Percentiles rank a stretch among this genome's conserved stretches.
These are phyloP conservation scores for Ceratoteleas bidentatus DNA, from an alignment of 1,140 invertebrate genomes.

Conservation along the genomic window DNA sequence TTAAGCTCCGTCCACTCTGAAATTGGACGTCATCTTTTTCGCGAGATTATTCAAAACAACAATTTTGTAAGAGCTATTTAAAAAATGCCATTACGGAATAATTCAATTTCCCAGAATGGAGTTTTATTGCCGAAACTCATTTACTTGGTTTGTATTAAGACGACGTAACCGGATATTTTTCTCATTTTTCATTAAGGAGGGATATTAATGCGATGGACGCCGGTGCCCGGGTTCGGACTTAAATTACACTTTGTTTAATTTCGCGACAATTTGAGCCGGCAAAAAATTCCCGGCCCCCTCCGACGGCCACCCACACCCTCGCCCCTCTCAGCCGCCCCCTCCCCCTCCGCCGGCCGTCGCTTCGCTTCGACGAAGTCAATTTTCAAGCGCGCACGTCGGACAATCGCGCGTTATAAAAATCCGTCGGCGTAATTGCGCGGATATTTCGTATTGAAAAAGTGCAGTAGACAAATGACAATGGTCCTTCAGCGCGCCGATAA, in stretches of 20 bases:
- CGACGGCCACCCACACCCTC: conserved; percentile 1
- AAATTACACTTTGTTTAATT: conserved; percentile 63
- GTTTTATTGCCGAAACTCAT: conserved; percentile 58
- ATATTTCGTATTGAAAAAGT: conserved; percentile 6
- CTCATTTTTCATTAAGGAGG: conserved; percentile 58
- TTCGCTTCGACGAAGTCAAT: too few relatives aligned
- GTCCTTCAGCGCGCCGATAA: conserved; percentile 46
- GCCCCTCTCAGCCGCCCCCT: too few relatives aligned
- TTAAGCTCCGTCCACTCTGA: neutral
- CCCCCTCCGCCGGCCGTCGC: too few relatives aligned
- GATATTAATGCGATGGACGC: conserved; percentile 45
- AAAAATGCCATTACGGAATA: conserved; percentile 58
- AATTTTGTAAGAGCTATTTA: conserved; percentile 51
- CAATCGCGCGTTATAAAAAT: conserved; percentile 44
- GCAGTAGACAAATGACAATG: conserved; percentile 54
- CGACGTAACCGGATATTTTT: conserved; percentile 57
- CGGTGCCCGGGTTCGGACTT: conserved; percentile 37
- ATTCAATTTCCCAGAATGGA: conserved; percentile 45
- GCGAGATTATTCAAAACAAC: conserved; percentile 49
- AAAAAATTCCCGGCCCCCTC: neutral
- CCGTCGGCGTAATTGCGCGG: conserved; percentile 37
- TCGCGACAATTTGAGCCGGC: conserved; percentile 41
- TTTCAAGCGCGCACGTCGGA: too few relatives aligned
- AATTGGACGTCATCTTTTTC: conserved; percentile 29
- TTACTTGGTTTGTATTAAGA: conserved; percentile 52